A percentile compares a stretch with the other conserved stretches of the same genome.
Conservation (phyloP, 2,113 vertebrate species). For the Sus scrofa region T2T-Sscrofa CM000830.6:101367001-101367500, state of each 20-base stretch:
- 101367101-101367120: not conserved
- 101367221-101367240: not conserved
- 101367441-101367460: slow-evolving; percentile 21
- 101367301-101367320: not conserved
- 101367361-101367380: not conserved
- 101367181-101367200: not conserved
- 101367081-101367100: not conserved
- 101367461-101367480: not conserved
- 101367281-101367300: not conserved
- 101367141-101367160: not conserved
- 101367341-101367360: not conserved
- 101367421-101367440: not conserved
- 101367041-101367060: not conserved
- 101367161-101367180: not conserved
- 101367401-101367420: not conserved
- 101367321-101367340: not conserved
- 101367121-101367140: not conserved
- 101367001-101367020: not conserved
- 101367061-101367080: not conserved
- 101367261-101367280: not conserved
- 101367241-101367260: not conserved
- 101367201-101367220: not conserved
- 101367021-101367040: not conserved
- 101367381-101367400: not conserved
- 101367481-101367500: not conserved